These are phyloP conservation scores for Trachymyrmex septentrionalis DNA, from an alignment of 1,140 invertebrate genomes.

Conservation along the genomic window DNA sequence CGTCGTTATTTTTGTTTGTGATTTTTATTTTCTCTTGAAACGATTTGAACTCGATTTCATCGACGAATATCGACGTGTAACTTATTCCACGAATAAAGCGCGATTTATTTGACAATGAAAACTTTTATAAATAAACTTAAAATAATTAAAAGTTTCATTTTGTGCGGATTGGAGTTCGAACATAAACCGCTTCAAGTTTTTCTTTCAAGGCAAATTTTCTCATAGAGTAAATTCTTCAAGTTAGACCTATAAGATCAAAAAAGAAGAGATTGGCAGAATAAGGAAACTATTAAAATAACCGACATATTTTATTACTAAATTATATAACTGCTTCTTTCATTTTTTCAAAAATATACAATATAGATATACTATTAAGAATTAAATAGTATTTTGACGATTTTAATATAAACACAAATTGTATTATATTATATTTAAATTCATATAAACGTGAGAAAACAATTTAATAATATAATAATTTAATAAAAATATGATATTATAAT, in stretches of 20 bases:
- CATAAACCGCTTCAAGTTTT: neutral
- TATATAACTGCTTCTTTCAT: neutral
- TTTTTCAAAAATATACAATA: neutral
- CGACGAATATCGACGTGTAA: neutral
- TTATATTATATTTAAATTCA: neutral
- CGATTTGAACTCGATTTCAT: neutral
- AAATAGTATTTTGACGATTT: neutral
- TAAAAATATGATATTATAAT: constrained; percentile 16
- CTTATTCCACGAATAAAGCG: neutral
- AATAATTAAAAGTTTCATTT: constrained; percentile 43
- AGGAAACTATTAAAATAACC: constrained; percentile 13
- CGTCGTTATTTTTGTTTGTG: neutral
- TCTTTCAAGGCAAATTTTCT: neutral
- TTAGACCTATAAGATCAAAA: neutral
- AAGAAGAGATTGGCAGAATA: neutral
- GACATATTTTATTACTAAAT: constrained; percentile 5
- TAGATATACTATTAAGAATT: neutral
- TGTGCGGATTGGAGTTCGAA: constrained; percentile 19
- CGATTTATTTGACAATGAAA: constrained; percentile 41
- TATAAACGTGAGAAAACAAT: neutral
- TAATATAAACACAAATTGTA: neutral
- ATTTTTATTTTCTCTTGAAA: constrained; percentile 17
- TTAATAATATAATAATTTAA: neutral
- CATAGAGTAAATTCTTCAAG: neutral
- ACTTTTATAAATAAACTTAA: constrained; percentile 40